Base-by-base conservation (phyloP, 2,113 vertebrate genomes). In the Agelaius phoeniceus region DNA sequence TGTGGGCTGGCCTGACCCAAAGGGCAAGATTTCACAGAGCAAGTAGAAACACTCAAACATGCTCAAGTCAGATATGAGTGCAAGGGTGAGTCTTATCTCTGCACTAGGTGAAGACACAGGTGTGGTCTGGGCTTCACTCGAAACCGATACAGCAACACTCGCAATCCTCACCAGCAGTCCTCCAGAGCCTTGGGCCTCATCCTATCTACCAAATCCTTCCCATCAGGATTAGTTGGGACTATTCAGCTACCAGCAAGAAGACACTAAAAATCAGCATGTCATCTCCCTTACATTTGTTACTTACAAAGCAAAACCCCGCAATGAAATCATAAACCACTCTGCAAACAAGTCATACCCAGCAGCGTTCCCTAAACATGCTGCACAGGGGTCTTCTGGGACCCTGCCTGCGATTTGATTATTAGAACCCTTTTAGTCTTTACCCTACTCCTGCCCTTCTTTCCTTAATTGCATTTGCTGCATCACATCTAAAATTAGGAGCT, bases 371-470 rank as follows among this genome's bases (percentile, higher is more conserved):
- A 72, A 81, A 90, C 37, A 54, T 6, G 31, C 61, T 30, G 14
- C 66, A 18, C 58, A 5, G 28, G 83, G 76, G 57, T 89, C 85
- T 92, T 71, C 69, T 72, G 94, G 86, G 92, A 95, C 52, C 63
- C 83, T 44, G 43, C 49, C 82, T 89, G 68, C n/a, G 0, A 92
- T 92, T 93, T 96, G 92, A 97, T 93, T 94, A 96, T 71, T 74
- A 90, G 67, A 91, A 90, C 88, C 90, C 94, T 96, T 96, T 92
- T 90, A 92, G 95, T 89, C 96, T 96, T 95, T 89, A 81, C 86
- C 94, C 83, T 94, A 87, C 87, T 75, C 83, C 90, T 97, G 95
- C 94, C 92, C 95, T 96, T 97, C 96, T 97, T 95, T 95, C 57
- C 94, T 97, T 96, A 97, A 96, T 96, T 94, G 94, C 76, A 15